Percentiles rank a stretch among this genome's conserved stretches.
Evolutionary conservation across 2,888 invertebrate species (phyloP).

Genomic region (Ormia ochracea): DNA sequence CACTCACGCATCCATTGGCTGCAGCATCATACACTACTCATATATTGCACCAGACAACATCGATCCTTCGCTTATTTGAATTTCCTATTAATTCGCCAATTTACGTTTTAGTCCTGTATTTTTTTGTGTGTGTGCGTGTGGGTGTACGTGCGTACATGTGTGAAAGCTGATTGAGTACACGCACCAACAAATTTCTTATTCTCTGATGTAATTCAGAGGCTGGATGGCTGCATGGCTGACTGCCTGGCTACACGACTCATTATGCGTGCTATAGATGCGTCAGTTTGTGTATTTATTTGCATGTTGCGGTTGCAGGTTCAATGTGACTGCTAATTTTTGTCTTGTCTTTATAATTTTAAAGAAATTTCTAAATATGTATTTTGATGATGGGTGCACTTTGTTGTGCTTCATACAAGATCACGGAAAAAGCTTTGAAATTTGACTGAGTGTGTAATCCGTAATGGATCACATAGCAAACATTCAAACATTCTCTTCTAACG

Average conservation of each 20-base stretch:
- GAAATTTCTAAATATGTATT: neutral
- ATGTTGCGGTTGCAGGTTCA: slow-evolving; percentile 24
- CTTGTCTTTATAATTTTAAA: neutral
- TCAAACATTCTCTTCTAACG: too few species aligned
- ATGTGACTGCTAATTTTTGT: slow-evolving; percentile 6
- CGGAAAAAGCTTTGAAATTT: too few species aligned
- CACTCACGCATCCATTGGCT: neutral
- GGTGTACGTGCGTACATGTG: neutral
- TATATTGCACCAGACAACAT: slow-evolving; percentile 22
- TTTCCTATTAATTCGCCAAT: slow-evolving; percentile 20
- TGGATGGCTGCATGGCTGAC: slow-evolving; percentile 33
- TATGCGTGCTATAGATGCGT: neutral
- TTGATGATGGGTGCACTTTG: too few species aligned
- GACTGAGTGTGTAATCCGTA: too few species aligned
- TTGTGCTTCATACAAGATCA: too few species aligned
- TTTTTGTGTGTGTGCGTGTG: too few species aligned
- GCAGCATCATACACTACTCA: neutral
- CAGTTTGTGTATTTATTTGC: neutral
- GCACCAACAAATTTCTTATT: too few species aligned
- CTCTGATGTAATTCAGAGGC: slow-evolving; percentile 21
- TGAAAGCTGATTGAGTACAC: neutral
- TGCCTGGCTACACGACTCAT: neutral
- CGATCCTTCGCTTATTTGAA: slow-evolving; percentile 22
- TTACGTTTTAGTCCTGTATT: neutral
- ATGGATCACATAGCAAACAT: too few species aligned